Evolutionary conservation across 2,797 vertebrate species (phyloP), one percentile per base, ranked within the genome.

Genomic region (Chaunax sp.): DNA sequence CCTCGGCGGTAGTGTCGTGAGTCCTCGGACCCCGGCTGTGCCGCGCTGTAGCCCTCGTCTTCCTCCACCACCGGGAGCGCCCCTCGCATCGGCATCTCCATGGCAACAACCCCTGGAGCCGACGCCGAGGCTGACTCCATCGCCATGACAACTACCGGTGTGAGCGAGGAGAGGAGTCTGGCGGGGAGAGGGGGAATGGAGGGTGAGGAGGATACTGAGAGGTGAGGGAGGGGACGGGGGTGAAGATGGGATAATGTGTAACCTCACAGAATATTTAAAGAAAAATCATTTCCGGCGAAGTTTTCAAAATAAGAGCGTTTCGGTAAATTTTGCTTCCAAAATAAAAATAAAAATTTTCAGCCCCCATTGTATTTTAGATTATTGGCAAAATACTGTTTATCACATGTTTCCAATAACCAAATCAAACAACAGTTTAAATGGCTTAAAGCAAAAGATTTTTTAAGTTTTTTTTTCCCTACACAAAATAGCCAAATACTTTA

Each of bases 61-160:
- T 93, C 92, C 47, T 90, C 87, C 70, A 92, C 83, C 67, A 86
- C 91, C 55, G 88, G 78, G 44, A 94, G 92, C 89, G 91, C 84
- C 78, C 90, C 91, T 83, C 90, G 89, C 51, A 78, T 76, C 74
- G 90, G 85, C 20, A 95, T 96, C 94, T 95, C 97, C 96, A 96
- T 96, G 93, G 95, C 91, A 95, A 97, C 96, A 86, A 64, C 60
- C 82, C 74, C 85, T 5, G 83, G 81, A 89, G 83, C 87, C 46
- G 91, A 92, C 90, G 87, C 87, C 33, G 86, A 84, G 88, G 86
- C 84, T 45, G 89, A 90, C 85, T 93, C 87, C 82, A 95, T 98
- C 94, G 94, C 95, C 96, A 97, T 98, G 92, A 96, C 94, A 96
- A 98, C 97, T 89, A 75, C 80, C 82, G 74, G 76, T 74, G 85